Base-by-base conservation (phyloP, 2,888 invertebrate genomes). In the Biston stratarius region DNA sequence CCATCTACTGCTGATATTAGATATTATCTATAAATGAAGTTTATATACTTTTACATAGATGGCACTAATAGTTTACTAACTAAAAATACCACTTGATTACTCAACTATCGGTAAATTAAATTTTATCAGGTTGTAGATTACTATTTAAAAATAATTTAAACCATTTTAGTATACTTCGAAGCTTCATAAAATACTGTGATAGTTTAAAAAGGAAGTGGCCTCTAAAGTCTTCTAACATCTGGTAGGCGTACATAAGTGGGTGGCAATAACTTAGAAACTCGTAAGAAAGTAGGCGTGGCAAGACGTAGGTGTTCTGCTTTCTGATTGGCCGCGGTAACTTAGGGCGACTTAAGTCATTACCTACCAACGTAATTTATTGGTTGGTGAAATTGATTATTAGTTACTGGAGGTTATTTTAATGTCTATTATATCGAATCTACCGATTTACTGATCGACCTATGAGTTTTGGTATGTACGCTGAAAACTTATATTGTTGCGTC, bases 231-330 rank as follows among this genome's bases (percentile, higher is more conserved):
- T 42, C 11, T 11, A n/a, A 44, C 44, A 40, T 0, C 10, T n/a
- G 1, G 40, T 70, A 76, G 77, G 77, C 77, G 79, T 78, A 55
- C 56, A 45, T 40, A n/a, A 48, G 51, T 80, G 77, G 84, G 85
- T 77, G 83, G 87, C 7, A 40, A 62, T 68, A 11, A 67, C 79
- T 72, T 73, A 70, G 75, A 82, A 89, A 85, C 84, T 87, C 83
- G 81, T 88, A 92, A 92, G 92, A 91, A 85, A 87, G 82, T 74
- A 81, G 92, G 92, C 79, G 89, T 80, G 81, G 76, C 72, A 84
- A 90, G 90, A 87, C 83, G 82, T 76, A 75, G 83, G 83, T 79
- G 83, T 77, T 24, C 53, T 42, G 67, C 75, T 61, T 5, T 10
- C 10, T 40, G 15, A 89, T 89, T 87, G 89, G 89, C 53, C 68